Evolutionary conservation across 2,113 vertebrate species (phyloP).

Genomic region (Forbesichthys papilliferus): DNA sequence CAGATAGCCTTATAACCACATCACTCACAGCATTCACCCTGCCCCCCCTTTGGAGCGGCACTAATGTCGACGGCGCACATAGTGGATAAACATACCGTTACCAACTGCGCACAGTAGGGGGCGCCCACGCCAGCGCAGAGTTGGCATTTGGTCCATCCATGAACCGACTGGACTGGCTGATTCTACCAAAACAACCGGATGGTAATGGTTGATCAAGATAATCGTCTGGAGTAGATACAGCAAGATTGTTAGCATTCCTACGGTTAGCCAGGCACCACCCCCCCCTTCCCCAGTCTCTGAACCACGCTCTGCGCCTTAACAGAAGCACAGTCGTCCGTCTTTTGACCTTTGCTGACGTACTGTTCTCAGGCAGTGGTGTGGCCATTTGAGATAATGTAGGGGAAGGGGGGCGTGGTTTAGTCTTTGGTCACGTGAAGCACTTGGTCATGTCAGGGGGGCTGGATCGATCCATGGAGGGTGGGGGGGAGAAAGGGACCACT

Average conservation of each 20-base stretch:
- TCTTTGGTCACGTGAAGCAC: slow-evolving; percentile 75
- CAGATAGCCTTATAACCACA: slow-evolving; percentile 21
- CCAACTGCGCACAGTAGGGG: not conserved
- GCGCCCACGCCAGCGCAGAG: not conserved
- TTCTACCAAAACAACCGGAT: no score
- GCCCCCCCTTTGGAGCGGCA: slow-evolving; percentile 21
- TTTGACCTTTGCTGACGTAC: slow-evolving; percentile 34
- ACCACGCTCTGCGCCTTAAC: slow-evolving; percentile 38
- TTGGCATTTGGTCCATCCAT: no score
- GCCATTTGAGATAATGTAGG: slow-evolving; percentile 66
- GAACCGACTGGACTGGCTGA: no score
- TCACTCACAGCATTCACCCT: slow-evolving; percentile 34
- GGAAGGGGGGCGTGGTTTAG: slow-evolving; percentile 45
- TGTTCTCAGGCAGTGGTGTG: slow-evolving; percentile 71
- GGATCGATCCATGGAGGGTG: slow-evolving; percentile 36
- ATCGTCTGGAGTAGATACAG: no score
- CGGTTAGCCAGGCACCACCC: no score
- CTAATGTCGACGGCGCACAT: slow-evolving; percentile 19
- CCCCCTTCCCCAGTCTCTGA: not conserved
- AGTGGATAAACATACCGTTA: not conserved
- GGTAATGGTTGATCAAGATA: no score
- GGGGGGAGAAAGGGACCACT: slow-evolving; percentile 2
- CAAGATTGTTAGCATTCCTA: no score
- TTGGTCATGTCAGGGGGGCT: slow-evolving; percentile 55
- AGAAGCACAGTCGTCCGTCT: slow-evolving; percentile 38